A percentile compares a stretch with the other conserved stretches of the same genome.
Conservation (phyloP, 1,140 invertebrate species). For the Kradibia gibbosae region DNA sequence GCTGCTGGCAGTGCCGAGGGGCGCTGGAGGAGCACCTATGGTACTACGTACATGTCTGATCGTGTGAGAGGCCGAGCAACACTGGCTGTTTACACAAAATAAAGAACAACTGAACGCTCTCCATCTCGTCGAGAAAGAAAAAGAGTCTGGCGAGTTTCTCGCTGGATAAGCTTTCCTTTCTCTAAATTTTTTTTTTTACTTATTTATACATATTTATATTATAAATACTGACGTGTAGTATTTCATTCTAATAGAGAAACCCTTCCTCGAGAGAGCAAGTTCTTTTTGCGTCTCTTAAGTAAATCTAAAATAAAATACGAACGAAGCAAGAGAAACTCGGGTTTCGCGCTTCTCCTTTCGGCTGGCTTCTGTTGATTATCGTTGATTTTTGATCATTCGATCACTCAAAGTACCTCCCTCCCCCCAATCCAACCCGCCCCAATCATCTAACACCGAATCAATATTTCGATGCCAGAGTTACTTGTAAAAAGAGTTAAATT, state of each 20-base stretch:
- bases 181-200: slow-evolving; percentile 37
- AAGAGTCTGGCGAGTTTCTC: slow-evolving; percentile 40
- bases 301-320: slow-evolving; percentile 45
- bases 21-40: slow-evolving; percentile 68
- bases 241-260: slow-evolving; percentile 40
- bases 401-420: slow-evolving; percentile 18
- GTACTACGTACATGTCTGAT: slow-evolving; percentile 70
- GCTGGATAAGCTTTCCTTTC: slow-evolving; percentile 42
- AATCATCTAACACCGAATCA: slow-evolving; percentile 34
- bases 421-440: slow-evolving; percentile 4
- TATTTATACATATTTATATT: slow-evolving; percentile 37
- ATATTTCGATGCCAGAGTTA: slow-evolving; percentile 37
- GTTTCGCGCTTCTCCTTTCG: slow-evolving; percentile 48
- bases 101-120: slow-evolving; percentile 71
- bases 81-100: slow-evolving; percentile 70
- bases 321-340: slow-evolving; percentile 43
- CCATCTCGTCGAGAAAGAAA: slow-evolving; percentile 54
- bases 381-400: slow-evolving; percentile 38
- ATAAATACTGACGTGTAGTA: slow-evolving; percentile 34
- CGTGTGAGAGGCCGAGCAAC: slow-evolving; percentile 63
- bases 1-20: slow-evolving; percentile 67
- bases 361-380: slow-evolving; percentile 48
- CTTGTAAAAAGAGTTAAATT: slow-evolving; percentile 15
- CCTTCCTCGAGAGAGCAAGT: slow-evolving; percentile 29
- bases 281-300: slow-evolving; percentile 37